Evolutionary conservation across 64 coral and sea anemone species (phyloP).

Genomic region (Acropora tenuis): DNA sequence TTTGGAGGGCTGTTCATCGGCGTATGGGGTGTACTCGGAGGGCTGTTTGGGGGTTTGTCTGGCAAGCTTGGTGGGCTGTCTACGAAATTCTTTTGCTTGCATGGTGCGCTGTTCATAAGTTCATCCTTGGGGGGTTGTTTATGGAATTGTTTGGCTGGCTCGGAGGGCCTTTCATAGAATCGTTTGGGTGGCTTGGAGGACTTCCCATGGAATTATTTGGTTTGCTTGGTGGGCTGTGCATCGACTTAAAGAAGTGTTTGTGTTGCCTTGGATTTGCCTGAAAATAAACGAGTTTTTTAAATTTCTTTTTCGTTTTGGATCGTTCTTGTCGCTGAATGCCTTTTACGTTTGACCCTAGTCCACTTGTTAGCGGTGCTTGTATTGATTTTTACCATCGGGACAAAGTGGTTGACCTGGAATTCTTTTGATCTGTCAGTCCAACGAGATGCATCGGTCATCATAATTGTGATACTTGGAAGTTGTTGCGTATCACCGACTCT

Average conservation of each 20-base stretch:
- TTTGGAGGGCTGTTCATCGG: neutral
- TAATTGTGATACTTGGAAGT: constrained; percentile 25
- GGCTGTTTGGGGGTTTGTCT: neutral
- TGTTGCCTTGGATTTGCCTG: neutral
- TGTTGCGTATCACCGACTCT: neutral
- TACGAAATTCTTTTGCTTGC: neutral
- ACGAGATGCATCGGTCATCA: constrained; percentile 19
- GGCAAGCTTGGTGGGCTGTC: neutral
- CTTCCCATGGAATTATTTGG: neutral
- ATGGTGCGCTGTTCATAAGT: neutral
- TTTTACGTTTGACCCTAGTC: neutral
- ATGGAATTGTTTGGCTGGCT: neutral
- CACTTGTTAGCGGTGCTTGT: constrained; percentile 8
- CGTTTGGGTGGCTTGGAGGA: neutral
- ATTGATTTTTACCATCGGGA: neutral
- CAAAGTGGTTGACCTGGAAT: constrained; percentile 20
- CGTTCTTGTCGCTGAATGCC: neutral
- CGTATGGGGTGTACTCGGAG: neutral
- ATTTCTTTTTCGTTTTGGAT: neutral
- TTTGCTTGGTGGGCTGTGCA: neutral
- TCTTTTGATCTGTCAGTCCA: constrained; percentile 14
- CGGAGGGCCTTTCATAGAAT: neutral
- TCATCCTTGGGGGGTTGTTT: neutral
- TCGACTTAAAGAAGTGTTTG: constrained; percentile 9
- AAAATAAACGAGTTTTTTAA: neutral